A percentile compares a stretch with the other conserved stretches of the same genome.
phyloP scores from a whole-genome alignment of 2,113 vertebrate species.

The Ancistrus triradiatus region DNA sequence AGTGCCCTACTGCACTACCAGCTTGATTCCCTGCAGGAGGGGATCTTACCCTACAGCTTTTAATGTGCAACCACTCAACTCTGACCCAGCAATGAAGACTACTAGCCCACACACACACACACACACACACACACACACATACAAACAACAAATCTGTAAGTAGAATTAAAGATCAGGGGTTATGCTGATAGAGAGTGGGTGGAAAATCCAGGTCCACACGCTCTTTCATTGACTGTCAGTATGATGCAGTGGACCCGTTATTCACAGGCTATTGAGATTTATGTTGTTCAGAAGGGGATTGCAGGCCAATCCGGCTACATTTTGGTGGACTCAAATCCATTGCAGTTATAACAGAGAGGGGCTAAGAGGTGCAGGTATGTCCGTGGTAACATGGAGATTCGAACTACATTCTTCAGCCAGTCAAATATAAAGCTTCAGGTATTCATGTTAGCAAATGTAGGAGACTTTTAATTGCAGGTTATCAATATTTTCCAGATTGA shows the following conservation, averaged over 20 bases:
- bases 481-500: no score
- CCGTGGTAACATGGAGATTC: no score
- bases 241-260: background rate
- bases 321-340: background rate
- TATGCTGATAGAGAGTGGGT: background rate
- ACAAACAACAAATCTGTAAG: no score
- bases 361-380: background rate
- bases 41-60: background rate
- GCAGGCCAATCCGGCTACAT: background rate
- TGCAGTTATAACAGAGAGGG: background rate
- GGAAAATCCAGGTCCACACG: background rate
- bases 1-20: slow-evolving; percentile 3
- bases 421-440: no score
- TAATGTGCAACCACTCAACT: background rate
- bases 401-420: no score
- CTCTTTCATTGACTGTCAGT: background rate
- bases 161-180: background rate
- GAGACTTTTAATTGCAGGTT: no score
- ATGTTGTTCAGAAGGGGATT: background rate
- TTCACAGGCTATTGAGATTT: background rate
- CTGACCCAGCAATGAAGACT: background rate
- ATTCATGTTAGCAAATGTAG: no score
- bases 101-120: slow-evolving; percentile 11
- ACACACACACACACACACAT: slow-evolving; percentile 11
- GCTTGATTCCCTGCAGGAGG: background rate